Evolutionary conservation across 2,113 vertebrate species (phyloP).

Genomic region (Pithys albifrons): DNA sequence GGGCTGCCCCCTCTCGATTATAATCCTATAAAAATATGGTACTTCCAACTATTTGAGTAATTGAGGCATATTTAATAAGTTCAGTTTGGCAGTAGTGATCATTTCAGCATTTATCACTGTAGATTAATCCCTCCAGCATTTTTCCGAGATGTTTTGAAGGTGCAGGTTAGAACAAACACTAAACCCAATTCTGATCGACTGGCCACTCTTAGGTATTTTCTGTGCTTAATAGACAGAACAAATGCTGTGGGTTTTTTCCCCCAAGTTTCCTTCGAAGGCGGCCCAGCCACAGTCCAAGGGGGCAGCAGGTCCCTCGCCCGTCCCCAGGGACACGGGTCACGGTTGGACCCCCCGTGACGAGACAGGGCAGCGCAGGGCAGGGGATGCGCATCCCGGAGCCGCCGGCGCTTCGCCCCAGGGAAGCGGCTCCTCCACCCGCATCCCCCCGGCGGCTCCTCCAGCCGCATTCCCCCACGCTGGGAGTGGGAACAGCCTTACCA

Average conservation of each 20-base stretch:
- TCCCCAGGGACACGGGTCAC: background rate
- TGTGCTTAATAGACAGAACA: no score
- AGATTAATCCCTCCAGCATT: background rate
- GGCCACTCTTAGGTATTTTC: accelerated
- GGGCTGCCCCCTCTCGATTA: background rate
- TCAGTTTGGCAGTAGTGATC: background rate
- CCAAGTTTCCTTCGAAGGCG: background rate
- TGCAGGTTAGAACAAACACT: background rate
- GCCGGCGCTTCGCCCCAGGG: background rate
- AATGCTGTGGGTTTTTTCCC: accelerated
- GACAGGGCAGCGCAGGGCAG: background rate
- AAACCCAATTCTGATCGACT: background rate
- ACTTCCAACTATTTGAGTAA: background rate
- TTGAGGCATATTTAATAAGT: background rate
- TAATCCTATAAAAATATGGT: background rate
- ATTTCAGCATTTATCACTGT: no score
- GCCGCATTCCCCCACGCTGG: background rate
- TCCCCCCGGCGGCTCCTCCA: background rate
- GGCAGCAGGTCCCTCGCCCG: background rate
- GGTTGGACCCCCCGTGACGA: accelerated
- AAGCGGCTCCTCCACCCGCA: background rate
- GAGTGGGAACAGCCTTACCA: background rate
- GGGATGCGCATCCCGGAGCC: background rate
- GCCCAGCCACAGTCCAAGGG: background rate
- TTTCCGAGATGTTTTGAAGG: background rate